A percentile compares a stretch with the other conserved stretches of the same genome.
Evolutionary conservation across 2,113 vertebrate genomes (phyloP).

Genomic region (Bujurquina vittata): DNA sequence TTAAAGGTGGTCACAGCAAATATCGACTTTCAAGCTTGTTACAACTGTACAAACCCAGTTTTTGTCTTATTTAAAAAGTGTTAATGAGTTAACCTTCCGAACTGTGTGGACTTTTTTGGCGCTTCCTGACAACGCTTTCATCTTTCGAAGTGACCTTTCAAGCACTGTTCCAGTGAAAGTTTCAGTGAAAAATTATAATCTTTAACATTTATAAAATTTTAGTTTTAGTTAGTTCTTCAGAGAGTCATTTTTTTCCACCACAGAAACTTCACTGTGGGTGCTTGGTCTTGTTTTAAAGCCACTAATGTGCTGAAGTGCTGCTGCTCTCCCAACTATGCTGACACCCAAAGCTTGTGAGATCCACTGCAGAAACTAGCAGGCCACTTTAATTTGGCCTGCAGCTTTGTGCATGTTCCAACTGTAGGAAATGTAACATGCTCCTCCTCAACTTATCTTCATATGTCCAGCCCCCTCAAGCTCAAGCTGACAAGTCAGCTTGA

Average conservation of each 20-base stretch:
- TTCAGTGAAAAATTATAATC: neutral
- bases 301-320: neutral
- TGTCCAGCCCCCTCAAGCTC: neutral
- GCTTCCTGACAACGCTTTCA: neutral
- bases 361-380: neutral
- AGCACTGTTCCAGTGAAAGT: neutral
- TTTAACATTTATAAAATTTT: neutral
- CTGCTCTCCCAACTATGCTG: neutral
- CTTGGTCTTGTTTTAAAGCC: neutral
- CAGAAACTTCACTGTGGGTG: neutral
- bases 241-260: neutral
- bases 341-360: constrained; percentile 17
- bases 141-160: neutral
- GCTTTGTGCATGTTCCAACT: neutral
- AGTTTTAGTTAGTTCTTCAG: neutral
- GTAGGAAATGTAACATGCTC: neutral
- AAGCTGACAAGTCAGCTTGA: neutral
- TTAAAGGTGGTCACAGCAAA: no score
- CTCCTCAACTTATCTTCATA: neutral
- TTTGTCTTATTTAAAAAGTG: neutral
- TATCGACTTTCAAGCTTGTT: no score
- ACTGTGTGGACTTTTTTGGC: neutral
- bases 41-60: neutral
- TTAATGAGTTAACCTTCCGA: neutral
- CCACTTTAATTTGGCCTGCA: neutral